Conservation (phyloP, 2,797 vertebrate genomes). For the Pangasius djambal region DNA sequence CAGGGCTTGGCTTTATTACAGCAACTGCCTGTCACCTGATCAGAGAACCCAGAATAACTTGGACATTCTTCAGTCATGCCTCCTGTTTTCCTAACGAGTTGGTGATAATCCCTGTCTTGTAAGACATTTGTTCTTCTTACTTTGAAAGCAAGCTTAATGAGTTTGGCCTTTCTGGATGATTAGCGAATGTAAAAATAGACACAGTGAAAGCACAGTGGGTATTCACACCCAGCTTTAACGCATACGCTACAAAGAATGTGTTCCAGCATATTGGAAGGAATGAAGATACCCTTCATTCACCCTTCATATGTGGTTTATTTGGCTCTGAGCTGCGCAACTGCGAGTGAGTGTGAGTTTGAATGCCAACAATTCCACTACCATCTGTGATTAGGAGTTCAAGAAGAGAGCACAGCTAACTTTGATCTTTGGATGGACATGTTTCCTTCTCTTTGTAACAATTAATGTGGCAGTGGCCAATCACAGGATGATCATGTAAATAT, state of each 20-base stretch:
- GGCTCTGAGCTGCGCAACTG: background rate
- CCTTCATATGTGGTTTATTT: background rate
- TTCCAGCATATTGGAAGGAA: slow-evolving; percentile 22
- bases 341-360: background rate
- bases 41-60: background rate
- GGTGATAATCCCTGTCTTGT: slow-evolving; percentile 11
- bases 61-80: slow-evolving; percentile 1
- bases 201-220: background rate
- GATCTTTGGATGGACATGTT: background rate
- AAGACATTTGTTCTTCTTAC: slow-evolving; percentile 21
- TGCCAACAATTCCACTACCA: background rate
- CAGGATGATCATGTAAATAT: background rate
- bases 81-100: slow-evolving; percentile 1
- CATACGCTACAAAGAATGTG: slow-evolving; percentile 6
- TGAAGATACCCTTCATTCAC: slow-evolving; percentile 12
- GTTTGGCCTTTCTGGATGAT: slow-evolving; percentile 8
- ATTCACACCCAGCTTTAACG: slow-evolving; percentile 10
- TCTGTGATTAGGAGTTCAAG: slow-evolving; percentile 16
- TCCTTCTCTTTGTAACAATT: background rate
- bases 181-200: slow-evolving; percentile 17
- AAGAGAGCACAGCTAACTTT: background rate
- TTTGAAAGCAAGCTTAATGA: slow-evolving; percentile 16
- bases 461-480: background rate
- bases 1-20: background rate
- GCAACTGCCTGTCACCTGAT: background rate